These are phyloP conservation scores for Heliocidaris erythrogramma DNA, from an alignment of 35 echinoderm and acorn worm genomes.

Conservation along the genomic window DNA sequence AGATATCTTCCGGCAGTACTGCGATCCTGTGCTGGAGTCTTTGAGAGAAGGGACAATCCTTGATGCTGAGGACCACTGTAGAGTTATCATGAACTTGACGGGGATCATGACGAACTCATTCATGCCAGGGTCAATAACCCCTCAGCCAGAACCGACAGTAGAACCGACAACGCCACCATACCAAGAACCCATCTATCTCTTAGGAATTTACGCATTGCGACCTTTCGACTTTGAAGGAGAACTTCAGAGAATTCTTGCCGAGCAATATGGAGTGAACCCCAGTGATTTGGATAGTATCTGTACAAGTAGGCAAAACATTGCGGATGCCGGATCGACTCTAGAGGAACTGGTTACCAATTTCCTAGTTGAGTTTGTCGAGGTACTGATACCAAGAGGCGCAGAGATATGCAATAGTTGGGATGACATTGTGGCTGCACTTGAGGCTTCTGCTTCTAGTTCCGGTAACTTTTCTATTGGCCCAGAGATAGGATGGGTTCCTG, in stretches of 20 bases:
- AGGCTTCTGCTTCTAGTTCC: not conserved
- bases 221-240: not conserved
- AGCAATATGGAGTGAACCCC: not conserved
- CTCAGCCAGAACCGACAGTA: not conserved
- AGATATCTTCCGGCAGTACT: not conserved
- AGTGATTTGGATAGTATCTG: not conserved
- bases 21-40: conserved; percentile 8
- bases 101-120: not conserved
- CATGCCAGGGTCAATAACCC: not conserved
- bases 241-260: not conserved
- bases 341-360: not conserved
- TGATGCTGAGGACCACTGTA: not conserved
- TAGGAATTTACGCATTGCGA: not conserved
- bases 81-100: not conserved
- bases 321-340: not conserved
- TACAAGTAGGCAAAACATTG: not conserved
- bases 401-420: conserved; percentile 41
- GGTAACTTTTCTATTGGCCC: not conserved
- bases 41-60: not conserved
- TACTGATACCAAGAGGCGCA: not conserved
- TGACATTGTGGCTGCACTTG: not conserved
- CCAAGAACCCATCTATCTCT: too few species aligned
- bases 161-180: not conserved
- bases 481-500: too few species aligned
- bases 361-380: not conserved